Evolutionary conservation across 2,888 invertebrate species (phyloP), one percentile per base, ranked within the genome.

Genomic region (Lymantria monacha): DNA sequence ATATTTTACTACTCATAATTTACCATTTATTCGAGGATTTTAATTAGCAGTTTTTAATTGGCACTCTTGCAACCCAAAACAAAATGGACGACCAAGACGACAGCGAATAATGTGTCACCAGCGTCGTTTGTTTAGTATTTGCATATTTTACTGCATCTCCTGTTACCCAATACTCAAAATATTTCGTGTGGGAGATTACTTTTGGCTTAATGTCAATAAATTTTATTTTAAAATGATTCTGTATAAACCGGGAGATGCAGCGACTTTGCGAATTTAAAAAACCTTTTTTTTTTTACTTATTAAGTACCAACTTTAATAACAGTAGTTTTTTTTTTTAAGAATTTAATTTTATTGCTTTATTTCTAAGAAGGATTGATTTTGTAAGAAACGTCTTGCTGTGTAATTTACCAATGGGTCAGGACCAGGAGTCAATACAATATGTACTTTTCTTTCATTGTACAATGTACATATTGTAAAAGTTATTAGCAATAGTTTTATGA

Each of bases 61-160:
- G 22, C 22, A 45, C 49, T 22, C 54, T 44, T 63, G 66, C 48
- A 63, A 53, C 61, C 44, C 59, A 41, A 51, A 57, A 61, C 49
- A 61, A 63, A 65, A 67, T 63, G 63, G 50, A 66, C 58, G 59
- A 52, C 56, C 57, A 61, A 63, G 63, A 66, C 62, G 74, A 70
- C 72, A 71, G 64, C 49, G 57, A 69, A 75, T 76, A 77, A 76
- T 74, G 66, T 74, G 75, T 73, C 69, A 53, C 61, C 60, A 57
- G 51, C 46, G 42, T 63, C 55, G 64, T 71, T 73, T 73, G 66
- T 70, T 66, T 69, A 64, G 56, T 53, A 72, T 73, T 70, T 70
- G 63, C 69, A 74, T 72, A 70, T 62, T 57, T 62, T 63, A 49
- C 46, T 47, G 55, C 43, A 47, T 51, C 62, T 47, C 44, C 59